Evolutionary conservation across 1,140 invertebrate genomes (phyloP), one percentile per base, ranked within the genome.

Genomic region (Hycleus cichorii): DNA sequence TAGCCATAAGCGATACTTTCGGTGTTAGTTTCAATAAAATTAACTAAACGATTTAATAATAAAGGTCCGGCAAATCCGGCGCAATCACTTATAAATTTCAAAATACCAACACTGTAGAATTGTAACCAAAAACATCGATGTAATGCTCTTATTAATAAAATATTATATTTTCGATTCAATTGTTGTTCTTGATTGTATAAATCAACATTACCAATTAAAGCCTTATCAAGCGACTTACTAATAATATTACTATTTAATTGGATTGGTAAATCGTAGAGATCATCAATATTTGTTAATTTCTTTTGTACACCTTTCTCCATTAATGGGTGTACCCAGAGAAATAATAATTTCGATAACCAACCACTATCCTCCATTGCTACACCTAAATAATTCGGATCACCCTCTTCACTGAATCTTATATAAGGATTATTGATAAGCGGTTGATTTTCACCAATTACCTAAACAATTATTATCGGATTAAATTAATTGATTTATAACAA

Each of bases 41-140:
- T 77, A 5, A 97, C 84, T 4, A 97, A 75, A 68, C 79, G 80
- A 74, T 91, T 92, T 0, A 99, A 77, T 10, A 99, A 76, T 40
- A 99, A 75, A 0, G 96, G 96, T 1, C 90, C 90, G 47, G 86
- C 84, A 80, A 98, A 98, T 11, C 85, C 86, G 39, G 86, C 78
- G 58, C 81, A 78, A 74, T 98, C 95, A 3, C 87, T 83, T 3
- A 90, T 68, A 26, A 99, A 78, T 74, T 94, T 93, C 3, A 97
- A 71, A 57, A 96, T 71, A 27, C 95, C 96, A 69, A 97, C 84
- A 11, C 82, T 79, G 69, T 95, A 94, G 78, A 96, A 98, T 70
- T 94, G 85, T 54, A 82, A 70, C 24, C 90, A 93, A 76, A 93
- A 98, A 64, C 86, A 86, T 55, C 77, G 80, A 69, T 94, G 85